These are phyloP conservation scores for Aphrophora alni DNA, from an alignment of 2,888 invertebrate species.

Conservation along the genomic window DNA sequence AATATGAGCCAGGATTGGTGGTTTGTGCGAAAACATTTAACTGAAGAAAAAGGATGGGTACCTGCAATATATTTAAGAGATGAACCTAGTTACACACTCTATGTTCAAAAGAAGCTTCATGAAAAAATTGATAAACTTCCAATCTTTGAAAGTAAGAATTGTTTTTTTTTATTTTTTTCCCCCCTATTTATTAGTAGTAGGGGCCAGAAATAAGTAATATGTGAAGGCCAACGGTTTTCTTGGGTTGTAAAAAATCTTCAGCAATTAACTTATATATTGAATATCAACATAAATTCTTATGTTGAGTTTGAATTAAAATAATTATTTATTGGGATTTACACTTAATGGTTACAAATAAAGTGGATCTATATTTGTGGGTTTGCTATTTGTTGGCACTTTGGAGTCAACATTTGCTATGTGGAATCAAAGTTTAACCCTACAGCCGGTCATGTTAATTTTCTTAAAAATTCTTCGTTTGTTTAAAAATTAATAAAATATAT, in stretches of 20 bases:
- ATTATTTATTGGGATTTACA: too few species aligned
- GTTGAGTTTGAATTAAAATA: too few species aligned
- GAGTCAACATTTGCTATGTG: too few species aligned
- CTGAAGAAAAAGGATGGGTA: conserved; percentile 93
- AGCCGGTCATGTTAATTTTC: too few species aligned
- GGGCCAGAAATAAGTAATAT: neutral
- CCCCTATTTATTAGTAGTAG: conserved; percentile 50
- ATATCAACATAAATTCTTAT: too few species aligned
- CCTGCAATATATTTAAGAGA: conserved; percentile 88
- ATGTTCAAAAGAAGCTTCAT: conserved; percentile 85
- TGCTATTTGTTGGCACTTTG: too few species aligned
- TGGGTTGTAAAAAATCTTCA: neutral
- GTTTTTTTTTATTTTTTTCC: conserved; percentile 47
- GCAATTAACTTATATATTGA: too few species aligned
- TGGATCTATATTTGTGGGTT: too few species aligned
- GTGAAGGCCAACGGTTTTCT: neutral
- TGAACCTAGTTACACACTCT: conserved; percentile 78
- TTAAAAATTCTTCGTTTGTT: too few species aligned
- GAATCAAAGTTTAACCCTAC: too few species aligned
- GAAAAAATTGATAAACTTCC: conserved; percentile 92
- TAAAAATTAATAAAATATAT: too few species aligned
- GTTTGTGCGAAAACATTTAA: conserved; percentile 88
- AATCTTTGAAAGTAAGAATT: conserved; percentile 85
- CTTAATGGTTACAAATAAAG: too few species aligned
- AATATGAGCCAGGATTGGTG: conserved; percentile 91